Base-by-base conservation (phyloP, 2,888 invertebrate species). In the Cheilosia scutellata region DNA sequence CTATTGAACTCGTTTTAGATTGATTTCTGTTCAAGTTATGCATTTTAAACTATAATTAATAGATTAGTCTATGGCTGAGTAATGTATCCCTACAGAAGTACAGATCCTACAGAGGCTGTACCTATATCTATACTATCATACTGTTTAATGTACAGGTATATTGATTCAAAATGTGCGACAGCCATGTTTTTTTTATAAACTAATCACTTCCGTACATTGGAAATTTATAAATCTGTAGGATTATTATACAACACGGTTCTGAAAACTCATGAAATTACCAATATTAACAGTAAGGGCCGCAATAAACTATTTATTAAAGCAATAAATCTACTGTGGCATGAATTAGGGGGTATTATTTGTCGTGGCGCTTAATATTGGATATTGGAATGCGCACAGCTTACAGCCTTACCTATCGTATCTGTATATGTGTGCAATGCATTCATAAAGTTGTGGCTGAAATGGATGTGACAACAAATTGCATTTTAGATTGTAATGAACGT, bases 1-100 rank as follows among this genome's bases (percentile, higher is more conserved):
- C 11, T 11, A 9, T 37, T 11, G 58, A 71, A 58, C 29, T 49
- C 33, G 62, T 62, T 53, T 63, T 60, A 31, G 27, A 70, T 37
- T 65, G 53, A 55, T 63, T 75, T 62, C 49, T 44, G 13, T 58
- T 31, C 65, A 42, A 16, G 74, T 62, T 53, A 13, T 58, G 40
- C 65, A 42, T 47, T 80, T 74, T 47, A 9, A 20, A 60, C 37
- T 53, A 13, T 53, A 74, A 62, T 68, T 62, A 68, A 80, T 37
- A 55, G 68, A 68, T 80, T 40, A 68, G n/a, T 5, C 9, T 33
- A 9, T 29, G 42, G 44, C 33, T 29, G 27, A 49, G 44, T 42
- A 65, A 55, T 63, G 55, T 33, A 37, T 62, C 51, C 16, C 29
- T 27, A 33, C 6, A 51, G 33, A 20, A 20, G 20, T 20, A 20